Base-by-base conservation (phyloP, 2,797 vertebrate species). In the Mus minutoides region DNA sequence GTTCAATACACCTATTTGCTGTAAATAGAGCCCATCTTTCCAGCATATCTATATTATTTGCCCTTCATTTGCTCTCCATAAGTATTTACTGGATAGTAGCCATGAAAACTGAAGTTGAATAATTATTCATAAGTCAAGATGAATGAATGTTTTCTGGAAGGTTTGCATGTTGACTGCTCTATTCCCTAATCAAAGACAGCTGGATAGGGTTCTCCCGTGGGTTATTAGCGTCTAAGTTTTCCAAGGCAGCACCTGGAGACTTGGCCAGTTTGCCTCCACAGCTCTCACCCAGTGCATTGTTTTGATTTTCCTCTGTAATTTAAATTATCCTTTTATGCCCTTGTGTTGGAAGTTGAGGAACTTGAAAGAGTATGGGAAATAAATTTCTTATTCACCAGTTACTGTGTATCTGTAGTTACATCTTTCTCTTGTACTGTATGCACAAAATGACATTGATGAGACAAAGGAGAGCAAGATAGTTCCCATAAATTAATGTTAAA, bases 121-220 rank as follows among this genome's bases (percentile, higher is more conserved):
- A 58, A 96, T 94, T 96, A 91, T 89, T 96, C 88, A 88, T 76
- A 86, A 76, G 64, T 97, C 93, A 69, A 56, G 77, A 96, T 52
- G n/a, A 84, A 64, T 76, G 71, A 49, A 79, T 26, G 26, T 54
- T 71, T 96, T 94, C 95, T 79, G 80, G 89, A 94, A 95, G 71
- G 37, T 75, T 97, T 95, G 37, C 46, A 90, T 94, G 58, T 91
- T 95, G 82, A 94, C 85, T 73, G 46, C 37, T 78, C 43, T 90
- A 83, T 95, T 91, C 54, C 78, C 94, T 97, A 94, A 96, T 95
- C 92, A 96, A 95, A 97, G 69, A 71, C 93, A 97, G 75, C 94
- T 95, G 73, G 69, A 89, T 80, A 58, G 60, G 22, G 82, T 96
- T 94, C 90, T 95, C 93, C 88, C 37, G 84, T 40, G 75, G 46